Evolutionary conservation across 2,113 vertebrate genomes (phyloP), one percentile per base, ranked within the genome.

Genomic region (Hippocampus zosterae): DNA sequence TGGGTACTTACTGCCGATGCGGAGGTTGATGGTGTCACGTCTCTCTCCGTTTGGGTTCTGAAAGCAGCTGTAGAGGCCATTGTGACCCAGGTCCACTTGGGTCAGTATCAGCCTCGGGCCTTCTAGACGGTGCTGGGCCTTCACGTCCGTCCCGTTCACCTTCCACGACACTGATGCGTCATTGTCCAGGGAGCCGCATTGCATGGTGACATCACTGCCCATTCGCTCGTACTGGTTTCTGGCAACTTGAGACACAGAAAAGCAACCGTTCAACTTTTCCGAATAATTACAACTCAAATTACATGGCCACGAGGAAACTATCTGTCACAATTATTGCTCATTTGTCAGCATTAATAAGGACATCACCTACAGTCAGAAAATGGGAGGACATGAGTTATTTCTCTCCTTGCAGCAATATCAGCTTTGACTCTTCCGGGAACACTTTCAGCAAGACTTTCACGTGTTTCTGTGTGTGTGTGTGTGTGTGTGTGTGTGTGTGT

Each of bases 21-120:
- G 92, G 19, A 98, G 93, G 78, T 72, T 74, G 86, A 96, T 94
- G 83, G 95, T 95, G 85, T 99, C 94, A 1, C 90, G 94, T 12
- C 94, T 92, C 71, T 95, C 94, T 87, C 94, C 96, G 10, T 94
- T 91, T 1, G 95, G 93, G 64, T 95, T 94, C 85, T 96, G 94
- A n/a, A 97, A 98, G 90, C 97, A 99, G 89, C 92, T 93, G 68
- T 99, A 99, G 68, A 94, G 93, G 44, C 96, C 97, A 0, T 92
- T 96, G 76, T 93, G 93, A 0, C 90, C 81, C 75, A 97, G 89
- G 79, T 93, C 82, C 6, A 98, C 94, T 0, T 93, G 86, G 48
- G 81, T 93, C 69, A 98, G 92, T 61, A 93, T 73, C 42, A 99
- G 93, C 72, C 90, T 11, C 92, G 95, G 37, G 90, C 97, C 0